Evolutionary conservation across 1,140 invertebrate species (phyloP).

Genomic region (Diabrotica virgifera): DNA sequence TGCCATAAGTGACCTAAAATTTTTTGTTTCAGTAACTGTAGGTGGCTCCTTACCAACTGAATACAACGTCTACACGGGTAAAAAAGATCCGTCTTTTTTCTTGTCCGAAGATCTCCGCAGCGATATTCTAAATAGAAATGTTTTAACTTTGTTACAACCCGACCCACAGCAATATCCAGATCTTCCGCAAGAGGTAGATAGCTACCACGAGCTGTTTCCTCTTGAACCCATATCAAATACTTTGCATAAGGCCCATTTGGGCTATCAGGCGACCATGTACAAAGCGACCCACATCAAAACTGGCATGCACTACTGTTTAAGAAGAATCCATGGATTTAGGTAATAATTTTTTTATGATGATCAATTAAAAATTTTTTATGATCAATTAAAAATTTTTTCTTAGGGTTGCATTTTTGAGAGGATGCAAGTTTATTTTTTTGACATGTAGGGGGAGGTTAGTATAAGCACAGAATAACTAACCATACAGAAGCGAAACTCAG

Average conservation of each 20-base stretch:
- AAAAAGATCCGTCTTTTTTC: constrained; percentile 63
- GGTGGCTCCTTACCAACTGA: constrained; percentile 30
- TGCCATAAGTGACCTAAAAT: not conserved
- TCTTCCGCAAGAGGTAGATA: constrained; percentile 81
- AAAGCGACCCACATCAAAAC: constrained; percentile 88
- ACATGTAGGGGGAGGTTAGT: no score
- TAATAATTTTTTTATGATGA: no score
- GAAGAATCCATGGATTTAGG: constrained; percentile 79
- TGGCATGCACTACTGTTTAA: constrained; percentile 80
- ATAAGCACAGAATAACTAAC: no score
- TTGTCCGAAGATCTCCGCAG: constrained; percentile 71
- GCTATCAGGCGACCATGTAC: constrained; percentile 83
- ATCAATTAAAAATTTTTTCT: no score
- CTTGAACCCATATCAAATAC: constrained; percentile 66
- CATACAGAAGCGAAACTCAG: no score
- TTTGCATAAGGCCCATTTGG: constrained; percentile 64
- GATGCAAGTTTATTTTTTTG: no score
- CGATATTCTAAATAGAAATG: constrained; percentile 75
- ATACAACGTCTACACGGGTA: constrained; percentile 63
- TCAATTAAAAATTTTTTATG: no score
- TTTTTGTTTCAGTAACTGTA: not conserved
- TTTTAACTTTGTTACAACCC: constrained; percentile 67
- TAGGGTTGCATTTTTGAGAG: no score
- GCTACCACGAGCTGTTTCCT: constrained; percentile 85
- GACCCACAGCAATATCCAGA: constrained; percentile 62